Percentiles rank a stretch among this genome's conserved stretches.
Evolutionary conservation across 2,888 invertebrate genomes (phyloP).

Genomic region (Callimorpha dominula): DNA sequence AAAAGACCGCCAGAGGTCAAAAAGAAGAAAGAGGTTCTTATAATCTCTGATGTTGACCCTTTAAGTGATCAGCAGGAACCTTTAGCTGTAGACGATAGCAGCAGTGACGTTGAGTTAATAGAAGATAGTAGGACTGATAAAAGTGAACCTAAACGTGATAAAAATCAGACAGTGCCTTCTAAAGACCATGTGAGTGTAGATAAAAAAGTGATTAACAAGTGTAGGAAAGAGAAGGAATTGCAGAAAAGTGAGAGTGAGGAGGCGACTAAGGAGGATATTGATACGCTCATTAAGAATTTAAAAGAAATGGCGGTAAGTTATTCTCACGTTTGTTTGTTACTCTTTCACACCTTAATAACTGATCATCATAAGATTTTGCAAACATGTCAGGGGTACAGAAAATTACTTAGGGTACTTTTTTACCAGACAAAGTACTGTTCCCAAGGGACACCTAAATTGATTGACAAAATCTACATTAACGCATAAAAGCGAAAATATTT

Average conservation of each 20-base stretch:
- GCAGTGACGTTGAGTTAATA: slow-evolving; percentile 82
- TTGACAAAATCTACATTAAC: too few relatives aligned
- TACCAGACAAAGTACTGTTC: not conserved
- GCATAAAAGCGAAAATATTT: too few relatives aligned
- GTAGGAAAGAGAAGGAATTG: slow-evolving; percentile 54
- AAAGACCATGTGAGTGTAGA: slow-evolving; percentile 67
- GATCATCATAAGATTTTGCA: not conserved
- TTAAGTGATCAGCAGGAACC: slow-evolving; percentile 71
- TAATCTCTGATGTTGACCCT: slow-evolving; percentile 78
- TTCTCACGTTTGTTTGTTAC: not conserved
- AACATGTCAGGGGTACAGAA: not conserved
- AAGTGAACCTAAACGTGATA: slow-evolving; percentile 70
- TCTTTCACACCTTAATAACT: not conserved
- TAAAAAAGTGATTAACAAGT: slow-evolving; percentile 58
- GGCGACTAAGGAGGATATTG: slow-evolving; percentile 70
- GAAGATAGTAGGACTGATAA: slow-evolving; percentile 69
- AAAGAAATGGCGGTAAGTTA: slow-evolving; percentile 77
- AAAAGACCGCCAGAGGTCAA: slow-evolving; percentile 77
- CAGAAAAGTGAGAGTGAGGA: slow-evolving; percentile 63
- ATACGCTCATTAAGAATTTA: slow-evolving; percentile 74
- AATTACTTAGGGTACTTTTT: not conserved
- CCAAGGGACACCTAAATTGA: not conserved
- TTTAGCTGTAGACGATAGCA: slow-evolving; percentile 78
- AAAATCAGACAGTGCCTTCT: slow-evolving; percentile 73
- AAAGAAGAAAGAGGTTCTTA: slow-evolving; percentile 78